Percentiles rank a stretch among this genome's conserved stretches.
These are phyloP conservation scores for Samia ricini DNA, from an alignment of 1,140 invertebrate genomes.

Conservation along the genomic window DNA sequence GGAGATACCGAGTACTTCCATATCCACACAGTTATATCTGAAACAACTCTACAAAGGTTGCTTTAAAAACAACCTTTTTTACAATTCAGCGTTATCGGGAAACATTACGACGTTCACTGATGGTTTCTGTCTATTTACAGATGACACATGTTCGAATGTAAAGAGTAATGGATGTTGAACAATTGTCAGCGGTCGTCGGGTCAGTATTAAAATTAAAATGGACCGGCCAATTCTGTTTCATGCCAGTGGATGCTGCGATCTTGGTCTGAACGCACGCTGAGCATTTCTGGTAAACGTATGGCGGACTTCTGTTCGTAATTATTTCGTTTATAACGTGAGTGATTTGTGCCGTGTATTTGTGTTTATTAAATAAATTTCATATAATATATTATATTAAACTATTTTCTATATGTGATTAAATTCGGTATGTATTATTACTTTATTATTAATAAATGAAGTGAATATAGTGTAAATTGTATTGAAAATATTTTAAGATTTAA, in stretches of 20 bases:
- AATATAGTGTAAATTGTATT: no score
- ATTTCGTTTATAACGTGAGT: not conserved
- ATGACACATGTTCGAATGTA: not conserved
- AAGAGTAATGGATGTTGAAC: not conserved
- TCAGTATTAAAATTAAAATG: conserved; percentile 1
- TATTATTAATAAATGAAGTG: not conserved
- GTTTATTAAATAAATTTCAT: not conserved
- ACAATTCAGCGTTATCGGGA: not conserved
- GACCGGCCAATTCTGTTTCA: conserved; percentile 22
- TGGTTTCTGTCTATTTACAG: not conserved
- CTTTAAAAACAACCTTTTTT: not conserved
- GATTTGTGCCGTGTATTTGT: not conserved
- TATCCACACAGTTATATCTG: conserved; percentile 1
- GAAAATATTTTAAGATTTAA: no score
- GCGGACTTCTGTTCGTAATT: conserved; percentile 1
- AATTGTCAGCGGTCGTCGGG: not conserved
- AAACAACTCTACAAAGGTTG: not conserved
- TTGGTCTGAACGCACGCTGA: conserved; percentile 33
- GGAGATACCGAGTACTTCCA: not conserved
- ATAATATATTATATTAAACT: not conserved
- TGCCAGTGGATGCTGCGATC: conserved; percentile 52
- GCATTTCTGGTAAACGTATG: not conserved
- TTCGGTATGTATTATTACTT: not conserved
- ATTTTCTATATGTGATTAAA: not conserved
- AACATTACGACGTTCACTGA: not conserved